A percentile compares a stretch with the other conserved stretches of the same genome.
Evolutionary conservation across 2,888 invertebrate genomes (phyloP).

Genomic region (Tenthredo mesomela): DNA sequence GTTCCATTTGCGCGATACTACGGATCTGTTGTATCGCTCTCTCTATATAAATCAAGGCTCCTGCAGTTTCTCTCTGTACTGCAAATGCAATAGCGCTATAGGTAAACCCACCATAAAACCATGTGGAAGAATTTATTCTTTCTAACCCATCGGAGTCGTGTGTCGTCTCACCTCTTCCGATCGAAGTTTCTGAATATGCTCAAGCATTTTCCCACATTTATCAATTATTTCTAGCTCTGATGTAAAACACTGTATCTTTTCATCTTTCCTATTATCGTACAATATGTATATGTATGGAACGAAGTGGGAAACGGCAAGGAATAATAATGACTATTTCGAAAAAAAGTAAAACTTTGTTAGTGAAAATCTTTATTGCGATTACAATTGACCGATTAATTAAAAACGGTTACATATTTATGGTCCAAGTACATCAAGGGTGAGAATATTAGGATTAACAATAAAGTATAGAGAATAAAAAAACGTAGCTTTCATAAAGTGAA

Average conservation of each 20-base stretch:
- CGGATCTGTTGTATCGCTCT: slow-evolving; percentile 27
- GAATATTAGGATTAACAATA: no score
- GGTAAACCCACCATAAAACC: not conserved
- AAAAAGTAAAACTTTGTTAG: not conserved
- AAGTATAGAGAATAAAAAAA: no score
- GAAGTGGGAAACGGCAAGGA: not conserved
- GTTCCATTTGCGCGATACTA: slow-evolving; percentile 20
- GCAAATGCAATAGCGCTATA: not conserved
- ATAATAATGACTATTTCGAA: not conserved
- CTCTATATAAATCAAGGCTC: slow-evolving; percentile 56
- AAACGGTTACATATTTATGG: not conserved
- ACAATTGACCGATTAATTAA: not conserved
- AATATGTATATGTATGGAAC: no score
- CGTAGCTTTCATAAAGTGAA: no score
- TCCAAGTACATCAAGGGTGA: no score
- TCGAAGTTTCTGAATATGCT: not conserved
- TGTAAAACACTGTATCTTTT: not conserved
- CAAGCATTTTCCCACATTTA: not conserved
- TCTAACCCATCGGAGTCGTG: not conserved
- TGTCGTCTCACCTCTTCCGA: not conserved
- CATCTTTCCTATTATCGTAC: no score
- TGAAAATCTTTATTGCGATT: not conserved
- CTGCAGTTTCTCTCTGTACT: not conserved
- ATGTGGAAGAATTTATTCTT: slow-evolving; percentile 18
- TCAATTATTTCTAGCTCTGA: not conserved